These are phyloP conservation scores for Auanema freiburgensis DNA, from an alignment of 2,888 invertebrate species.

Conservation along the genomic window DNA sequence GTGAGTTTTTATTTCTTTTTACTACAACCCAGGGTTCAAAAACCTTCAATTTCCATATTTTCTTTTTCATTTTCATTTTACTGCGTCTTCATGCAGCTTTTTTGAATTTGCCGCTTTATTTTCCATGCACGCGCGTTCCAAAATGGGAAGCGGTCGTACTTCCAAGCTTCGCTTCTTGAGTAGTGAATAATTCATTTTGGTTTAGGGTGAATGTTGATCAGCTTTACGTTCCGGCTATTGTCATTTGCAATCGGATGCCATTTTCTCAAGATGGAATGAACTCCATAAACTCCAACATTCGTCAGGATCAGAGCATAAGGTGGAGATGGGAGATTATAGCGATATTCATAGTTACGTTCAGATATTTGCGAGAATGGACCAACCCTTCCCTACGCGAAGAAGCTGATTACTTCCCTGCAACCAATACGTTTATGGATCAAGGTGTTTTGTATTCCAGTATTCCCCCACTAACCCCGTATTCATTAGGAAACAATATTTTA, in stretches of 20 bases:
- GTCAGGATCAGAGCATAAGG: conserved; percentile 34
- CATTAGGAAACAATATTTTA: conserved; percentile 18
- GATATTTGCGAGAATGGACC: conserved; percentile 52
- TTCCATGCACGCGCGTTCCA: neutral
- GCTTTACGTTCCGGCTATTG: conserved; percentile 38
- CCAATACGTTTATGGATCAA: conserved; percentile 24
- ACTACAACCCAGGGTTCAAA: neutral
- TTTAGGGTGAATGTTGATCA: conserved; percentile 37
- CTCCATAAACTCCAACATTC: conserved; percentile 33
- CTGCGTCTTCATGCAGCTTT: neutral
- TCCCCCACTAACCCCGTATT: conserved; percentile 22
- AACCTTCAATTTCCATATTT: conserved; percentile 5
- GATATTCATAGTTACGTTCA: conserved; percentile 4
- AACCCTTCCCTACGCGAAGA: conserved; percentile 37
- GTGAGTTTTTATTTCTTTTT: conserved; percentile 20
- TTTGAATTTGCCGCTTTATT: neutral
- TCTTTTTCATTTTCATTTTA: neutral
- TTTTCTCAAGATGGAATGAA: conserved; percentile 45
- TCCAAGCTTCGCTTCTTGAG: neutral
- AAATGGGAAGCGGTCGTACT: neutral
- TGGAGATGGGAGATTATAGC: conserved; percentile 17
- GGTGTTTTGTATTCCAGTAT: neutral
- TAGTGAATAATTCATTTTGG: neutral
- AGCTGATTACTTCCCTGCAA: conserved; percentile 32
- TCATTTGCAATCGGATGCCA: conserved; percentile 52